Evolutionary conservation across 2,888 invertebrate genomes (phyloP), one percentile per base, ranked within the genome.

Genomic region (Tillus elongatus): DNA sequence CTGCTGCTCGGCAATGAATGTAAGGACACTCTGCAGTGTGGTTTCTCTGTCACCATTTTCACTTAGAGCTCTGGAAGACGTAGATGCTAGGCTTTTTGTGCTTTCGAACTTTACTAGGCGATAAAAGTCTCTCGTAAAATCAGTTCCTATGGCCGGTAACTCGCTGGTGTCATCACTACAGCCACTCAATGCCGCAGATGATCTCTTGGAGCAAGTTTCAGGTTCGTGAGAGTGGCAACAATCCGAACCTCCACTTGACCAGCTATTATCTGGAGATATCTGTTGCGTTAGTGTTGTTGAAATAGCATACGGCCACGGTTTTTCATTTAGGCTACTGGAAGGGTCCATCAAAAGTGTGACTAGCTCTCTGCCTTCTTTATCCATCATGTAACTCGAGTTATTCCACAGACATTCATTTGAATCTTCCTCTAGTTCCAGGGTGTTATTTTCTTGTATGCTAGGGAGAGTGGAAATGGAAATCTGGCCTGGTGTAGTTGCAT

Each of bases 111-210:
- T 83, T 31, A 84, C 84, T 44, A 85, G 72, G 61, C 63, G 56
- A 59, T 85, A 85, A 62, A 84, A 85, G 63, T 85, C 85, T 45
- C 83, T 69, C 3, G 83, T 84, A 53, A 85, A 85, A 60, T 83
- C 82, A 9, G 79, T 73, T 12, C 82, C 82, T 12, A 81, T 70
- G 27, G 75, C 74, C 1, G 79, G 75, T 42, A 79, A 71, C 53
- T 80, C 78, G 4, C 64, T 61, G 3, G 70, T 68, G 43, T 80
- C 79, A 53, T 80, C 79, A 59, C 72, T 72, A 44, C 69, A 71
- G 2, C 78, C 78, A 45, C 80, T 79, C 36, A 79, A 59, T 2
- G 79, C 79, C 3, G 77, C 75, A 30, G 80, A 81, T 1, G 81
- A 81, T 50, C 79, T 67, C 57, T 82, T 82, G 42, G 82, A 82